Evolutionary conservation across 2,113 vertebrate species (phyloP), one percentile per base, ranked within the genome.

Genomic region (Trichechus manatus): DNA sequence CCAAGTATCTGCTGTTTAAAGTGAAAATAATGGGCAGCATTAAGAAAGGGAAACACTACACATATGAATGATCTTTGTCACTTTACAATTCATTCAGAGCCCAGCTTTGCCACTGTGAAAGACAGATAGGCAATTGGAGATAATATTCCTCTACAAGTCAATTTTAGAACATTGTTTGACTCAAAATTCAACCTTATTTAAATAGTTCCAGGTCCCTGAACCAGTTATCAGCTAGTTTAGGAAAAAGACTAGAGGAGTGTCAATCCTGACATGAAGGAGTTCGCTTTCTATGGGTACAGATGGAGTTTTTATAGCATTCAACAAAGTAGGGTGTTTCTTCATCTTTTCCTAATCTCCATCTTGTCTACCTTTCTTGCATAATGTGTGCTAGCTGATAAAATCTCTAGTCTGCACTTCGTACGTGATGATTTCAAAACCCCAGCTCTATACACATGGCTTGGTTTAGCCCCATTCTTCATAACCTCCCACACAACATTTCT

Each of bases 1-100:
- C 14, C 61, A 95, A 66, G 20, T 89, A 88, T 89, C 96, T 98
- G 0, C 36, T 87, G 0, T 95, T 22, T 95, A 95, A 97, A 89
- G 42, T 29, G 70, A 92, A 93, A 82, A 14, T 86, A 97, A 96
- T 89, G 11, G 1, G 14, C 29, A 75, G 36, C 19, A 94, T 91
- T 86, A 97, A 92, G 25, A 33, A 82, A 94, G 5, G 59, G 59
- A 87, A 93, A 74, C 1, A 70, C 31, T 42, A 42, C 14, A 78
- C 11, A 5, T 87, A 75, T 29, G 31, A 79, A 93, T 22, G 72
- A 19, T 7, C 70, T 92, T 89, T 53, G 20, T 42, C 50, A 74
- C 50, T 11, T 80, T 82, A 23, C 2, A 36, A 74, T 91, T 89
- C 94, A 59, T 68, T 87, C 33, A 64, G 19, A 87, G 33, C 27